Percentiles rank a stretch among this genome's conserved stretches.
phyloP scores from a whole-genome alignment of 2,797 vertebrate species.

The Halcyon leucocephala region DNA sequence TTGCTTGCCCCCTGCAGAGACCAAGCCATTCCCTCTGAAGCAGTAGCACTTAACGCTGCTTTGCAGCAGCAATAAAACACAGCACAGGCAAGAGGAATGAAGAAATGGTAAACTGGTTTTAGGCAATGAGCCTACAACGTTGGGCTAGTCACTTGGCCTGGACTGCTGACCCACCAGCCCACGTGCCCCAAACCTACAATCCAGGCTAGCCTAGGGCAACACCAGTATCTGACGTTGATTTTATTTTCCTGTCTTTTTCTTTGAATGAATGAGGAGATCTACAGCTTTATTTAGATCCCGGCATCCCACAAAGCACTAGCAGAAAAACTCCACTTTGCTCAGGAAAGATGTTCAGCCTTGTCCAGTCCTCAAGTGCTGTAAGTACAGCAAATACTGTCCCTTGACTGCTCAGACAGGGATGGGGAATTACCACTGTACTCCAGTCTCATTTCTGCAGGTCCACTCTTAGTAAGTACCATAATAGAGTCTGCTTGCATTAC shows the following conservation, averaged over 20 bases:
- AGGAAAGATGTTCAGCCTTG: neutral
- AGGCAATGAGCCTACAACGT: neutral
- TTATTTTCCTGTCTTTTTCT: neutral
- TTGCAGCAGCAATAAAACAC: neutral
- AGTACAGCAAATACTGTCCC: neutral
- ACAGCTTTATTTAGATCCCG: neutral
- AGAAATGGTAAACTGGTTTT: neutral
- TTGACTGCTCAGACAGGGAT: neutral
- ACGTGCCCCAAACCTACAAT: neutral
- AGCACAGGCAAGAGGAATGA: neutral
- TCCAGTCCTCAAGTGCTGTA: neutral
- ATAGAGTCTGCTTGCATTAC: neutral
- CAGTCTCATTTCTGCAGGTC: neutral
- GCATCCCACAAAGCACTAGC: neutral
- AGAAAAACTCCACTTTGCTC: neutral
- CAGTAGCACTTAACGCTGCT: neutral
- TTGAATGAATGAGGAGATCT: neutral
- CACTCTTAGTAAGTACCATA: neutral
- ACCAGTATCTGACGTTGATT: neutral
- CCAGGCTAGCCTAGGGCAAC: neutral
- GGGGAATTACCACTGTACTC: neutral
- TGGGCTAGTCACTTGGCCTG: neutral
- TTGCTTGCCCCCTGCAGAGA: neutral
- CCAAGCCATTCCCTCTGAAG: neutral
- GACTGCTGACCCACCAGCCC: neutral